phyloP scores from a whole-genome alignment of 2,797 vertebrate species.

The Diglossa cyanea region DNA sequence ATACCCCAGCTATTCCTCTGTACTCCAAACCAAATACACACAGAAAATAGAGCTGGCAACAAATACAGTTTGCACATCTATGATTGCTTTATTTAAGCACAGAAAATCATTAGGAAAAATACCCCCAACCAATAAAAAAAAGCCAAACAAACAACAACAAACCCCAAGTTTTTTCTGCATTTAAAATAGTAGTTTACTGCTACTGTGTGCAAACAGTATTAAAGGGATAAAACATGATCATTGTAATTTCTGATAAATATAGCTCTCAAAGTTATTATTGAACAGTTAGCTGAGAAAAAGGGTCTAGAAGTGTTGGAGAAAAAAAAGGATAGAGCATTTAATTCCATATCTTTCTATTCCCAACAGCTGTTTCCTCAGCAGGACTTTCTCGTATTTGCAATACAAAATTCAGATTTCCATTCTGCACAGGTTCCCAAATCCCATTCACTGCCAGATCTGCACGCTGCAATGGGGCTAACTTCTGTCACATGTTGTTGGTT shows the following conservation, averaged over 20 bases:
- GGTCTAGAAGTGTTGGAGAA: not conserved
- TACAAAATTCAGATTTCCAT: not conserved
- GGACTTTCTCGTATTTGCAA: not conserved
- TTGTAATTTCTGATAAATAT: not conserved
- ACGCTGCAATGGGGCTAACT: not conserved
- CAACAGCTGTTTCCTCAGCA: not conserved
- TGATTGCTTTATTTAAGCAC: not conserved
- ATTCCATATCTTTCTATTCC: not conserved
- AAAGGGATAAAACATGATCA: not conserved
- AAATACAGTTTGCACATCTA: not conserved
- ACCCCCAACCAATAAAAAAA: not conserved
- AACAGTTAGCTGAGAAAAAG: not conserved
- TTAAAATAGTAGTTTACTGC: not conserved
- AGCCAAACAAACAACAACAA: not conserved
- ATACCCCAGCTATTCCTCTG: not conserved
- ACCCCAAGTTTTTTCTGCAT: accelerated
- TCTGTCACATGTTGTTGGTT: not conserved
- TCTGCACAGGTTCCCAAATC: not conserved
- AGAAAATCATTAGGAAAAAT: not conserved
- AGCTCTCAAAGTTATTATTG: not conserved
- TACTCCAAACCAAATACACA: not conserved
- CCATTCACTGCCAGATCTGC: not conserved
- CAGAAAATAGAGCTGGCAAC: not conserved
- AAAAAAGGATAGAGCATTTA: not conserved
- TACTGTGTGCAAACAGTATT: not conserved